These are phyloP conservation scores for Ardeotis arabs DNA, from an alignment of 2,113 vertebrate genomes.

Conservation along the genomic window DNA sequence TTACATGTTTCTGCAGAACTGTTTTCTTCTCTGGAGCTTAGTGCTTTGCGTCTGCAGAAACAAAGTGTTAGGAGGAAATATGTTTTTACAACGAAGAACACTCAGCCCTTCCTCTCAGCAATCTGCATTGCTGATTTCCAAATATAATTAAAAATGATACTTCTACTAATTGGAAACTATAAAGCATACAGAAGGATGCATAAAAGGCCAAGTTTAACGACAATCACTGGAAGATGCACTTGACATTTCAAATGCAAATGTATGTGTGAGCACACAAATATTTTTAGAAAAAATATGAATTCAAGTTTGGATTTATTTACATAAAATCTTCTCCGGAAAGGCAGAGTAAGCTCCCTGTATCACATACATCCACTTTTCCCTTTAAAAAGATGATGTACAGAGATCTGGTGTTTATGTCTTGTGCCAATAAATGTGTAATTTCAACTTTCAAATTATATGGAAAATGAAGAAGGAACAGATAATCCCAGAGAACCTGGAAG, in stretches of 20 bases:
- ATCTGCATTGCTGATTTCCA: neutral
- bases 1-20: neutral
- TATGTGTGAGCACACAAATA: neutral
- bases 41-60: neutral
- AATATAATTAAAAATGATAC: neutral
- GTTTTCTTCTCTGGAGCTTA: neutral
- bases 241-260: constrained; percentile 48
- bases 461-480: neutral
- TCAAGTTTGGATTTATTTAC: neutral
- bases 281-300: neutral
- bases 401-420: neutral
- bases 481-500: neutral
- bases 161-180: neutral
- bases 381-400: neutral
- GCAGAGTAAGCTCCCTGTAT: neutral
- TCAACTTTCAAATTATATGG: neutral
- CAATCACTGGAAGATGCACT: neutral
- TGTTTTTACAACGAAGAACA: neutral
- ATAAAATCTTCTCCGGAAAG: neutral
- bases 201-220: constrained; percentile 9
- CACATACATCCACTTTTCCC: neutral
- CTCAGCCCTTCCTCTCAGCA: neutral
- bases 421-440: neutral
- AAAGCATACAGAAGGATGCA: neutral
- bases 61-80: neutral